Percentiles rank a stretch among this genome's conserved stretches.
Conservation (phyloP, 2,113 vertebrate species). For the Herpetotheres cachinnans region DNA sequence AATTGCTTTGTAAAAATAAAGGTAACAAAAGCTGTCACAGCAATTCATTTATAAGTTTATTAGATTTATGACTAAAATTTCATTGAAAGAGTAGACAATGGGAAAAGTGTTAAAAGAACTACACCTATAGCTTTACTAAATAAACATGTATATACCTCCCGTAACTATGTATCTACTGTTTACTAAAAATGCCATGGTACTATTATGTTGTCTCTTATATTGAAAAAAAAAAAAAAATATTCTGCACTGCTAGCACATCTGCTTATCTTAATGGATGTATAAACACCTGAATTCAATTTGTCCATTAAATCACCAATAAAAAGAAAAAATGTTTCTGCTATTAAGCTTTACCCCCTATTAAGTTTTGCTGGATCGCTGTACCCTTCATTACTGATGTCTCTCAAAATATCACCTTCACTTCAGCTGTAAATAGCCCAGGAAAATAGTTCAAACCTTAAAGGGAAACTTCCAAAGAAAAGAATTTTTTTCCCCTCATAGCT, state of each 20-base stretch:
- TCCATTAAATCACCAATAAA: background rate
- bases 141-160: background rate
- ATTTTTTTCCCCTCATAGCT: background rate
- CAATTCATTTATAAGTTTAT: background rate
- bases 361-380: background rate
- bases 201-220: background rate
- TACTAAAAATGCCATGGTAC: background rate
- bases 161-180: background rate
- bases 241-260: background rate
- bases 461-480: conserved; percentile 2
- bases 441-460: conserved; percentile 37
- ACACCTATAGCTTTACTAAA: background rate
- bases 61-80: background rate
- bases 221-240: background rate
- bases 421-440: conserved; percentile 34
- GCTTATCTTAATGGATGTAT: background rate
- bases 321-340: background rate
- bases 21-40: background rate
- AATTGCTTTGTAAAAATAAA: background rate
- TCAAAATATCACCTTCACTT: conserved; percentile 28
- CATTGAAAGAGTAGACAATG: background rate
- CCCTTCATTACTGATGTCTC: conserved; percentile 17
- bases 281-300: background rate
- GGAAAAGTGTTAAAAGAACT: background rate
- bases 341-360: background rate